phyloP scores from a whole-genome alignment of 2,113 vertebrate genomes.

The Poecile atricapillus region DNA sequence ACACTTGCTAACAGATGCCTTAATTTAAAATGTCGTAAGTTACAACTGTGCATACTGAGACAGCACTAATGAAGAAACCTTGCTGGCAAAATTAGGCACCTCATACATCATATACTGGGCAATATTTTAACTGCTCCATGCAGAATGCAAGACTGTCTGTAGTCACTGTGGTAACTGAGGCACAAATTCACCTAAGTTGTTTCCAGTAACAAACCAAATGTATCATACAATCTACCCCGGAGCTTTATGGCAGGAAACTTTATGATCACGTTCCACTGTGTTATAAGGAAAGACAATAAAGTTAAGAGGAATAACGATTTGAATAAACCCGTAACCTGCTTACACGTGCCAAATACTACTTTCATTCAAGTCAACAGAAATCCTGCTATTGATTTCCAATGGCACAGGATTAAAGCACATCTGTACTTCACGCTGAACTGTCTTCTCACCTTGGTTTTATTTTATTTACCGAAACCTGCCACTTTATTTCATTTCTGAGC shows the following conservation, averaged over 20 bases:
- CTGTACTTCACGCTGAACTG: background rate
- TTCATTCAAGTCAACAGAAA: background rate
- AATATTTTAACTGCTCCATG: background rate
- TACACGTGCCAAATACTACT: background rate
- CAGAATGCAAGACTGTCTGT: background rate
- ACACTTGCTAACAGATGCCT: constrained; percentile 40
- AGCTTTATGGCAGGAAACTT: constrained; percentile 37
- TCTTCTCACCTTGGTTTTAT: background rate
- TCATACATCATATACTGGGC: background rate
- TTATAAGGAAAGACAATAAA: background rate
- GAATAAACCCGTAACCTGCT: background rate
- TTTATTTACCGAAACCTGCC: background rate
- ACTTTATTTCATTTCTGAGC: background rate
- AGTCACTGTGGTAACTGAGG: constrained; percentile 27
- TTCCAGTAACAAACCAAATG: constrained; percentile 47
- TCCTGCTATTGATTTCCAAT: background rate
- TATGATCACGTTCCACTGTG: background rate
- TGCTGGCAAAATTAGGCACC: background rate
- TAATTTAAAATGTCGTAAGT: background rate
- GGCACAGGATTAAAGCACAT: background rate
- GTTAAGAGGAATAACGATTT: background rate
- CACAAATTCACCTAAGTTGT: background rate
- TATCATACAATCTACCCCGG: background rate
- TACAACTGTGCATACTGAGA: background rate
- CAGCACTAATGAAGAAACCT: constrained; percentile 36